Base-by-base conservation (phyloP, 2,113 vertebrate genomes). In the Cyrtonyx montezumae region DNA sequence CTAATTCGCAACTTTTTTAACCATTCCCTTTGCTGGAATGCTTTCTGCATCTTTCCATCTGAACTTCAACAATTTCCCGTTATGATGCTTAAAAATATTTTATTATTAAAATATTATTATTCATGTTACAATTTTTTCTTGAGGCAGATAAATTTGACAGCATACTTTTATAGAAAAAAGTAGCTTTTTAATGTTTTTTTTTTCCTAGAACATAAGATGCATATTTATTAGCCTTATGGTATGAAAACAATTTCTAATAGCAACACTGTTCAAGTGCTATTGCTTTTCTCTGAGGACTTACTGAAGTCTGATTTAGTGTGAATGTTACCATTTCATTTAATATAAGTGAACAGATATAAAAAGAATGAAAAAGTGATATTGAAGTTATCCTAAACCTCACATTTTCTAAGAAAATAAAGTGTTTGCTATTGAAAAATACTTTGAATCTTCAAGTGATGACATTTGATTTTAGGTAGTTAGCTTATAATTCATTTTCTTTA, bases 221-320 rank as follows among this genome's bases (percentile, higher is more conserved):
- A 4, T 76, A 62, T 91, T 90, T 95, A 37, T 91, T 94, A 84
- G 37, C 71, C 45, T 94, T 92, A 45, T 11, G 3, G 77, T 65
- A 65, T 84, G 77, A 91, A 97, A 93, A 93, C 19, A 83, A 48
- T 91, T 77, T 90, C 49, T 89, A 78, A 92, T 71, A 65, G 59
- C 19, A 93, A 45, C 30, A 69, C 12, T 91, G 74, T 96, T 96
- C 77, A 94, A 96, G 66, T 48, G 56, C 70, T 66, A 11, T 84
- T 92, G 51, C 62, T 92, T 84, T 81, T 78, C 59, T 91, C 79
- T 59, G 59, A 79, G 53, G 67, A 88, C 66, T 81, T 93, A 59
- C 43, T 74, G 48, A 93, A 82, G 92, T 87, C 11, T 81, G 59
- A 75, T 65, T 91, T 89, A 84, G 37, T 79, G 63, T 53, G 56